phyloP scores from a whole-genome alignment of 2,888 invertebrate species.

The Chouioia cunea region DNA sequence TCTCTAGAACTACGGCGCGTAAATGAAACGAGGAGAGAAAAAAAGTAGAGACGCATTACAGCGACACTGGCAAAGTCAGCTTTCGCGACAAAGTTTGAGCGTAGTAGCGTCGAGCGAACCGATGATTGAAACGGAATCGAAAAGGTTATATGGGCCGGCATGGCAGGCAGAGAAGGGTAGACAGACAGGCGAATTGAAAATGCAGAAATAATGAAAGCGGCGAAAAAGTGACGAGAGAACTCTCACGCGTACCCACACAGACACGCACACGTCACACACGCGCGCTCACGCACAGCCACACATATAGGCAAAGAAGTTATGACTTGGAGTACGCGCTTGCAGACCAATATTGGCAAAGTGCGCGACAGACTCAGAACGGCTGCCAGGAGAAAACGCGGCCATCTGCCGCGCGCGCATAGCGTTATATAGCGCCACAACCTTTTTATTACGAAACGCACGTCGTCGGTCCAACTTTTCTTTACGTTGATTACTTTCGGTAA shows the following conservation, averaged over 20 bases:
- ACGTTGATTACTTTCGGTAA: constrained; percentile 11
- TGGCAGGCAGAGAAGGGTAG: too few relatives aligned
- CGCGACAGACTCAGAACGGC: constrained; percentile 31
- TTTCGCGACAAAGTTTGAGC: too few relatives aligned
- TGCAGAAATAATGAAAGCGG: constrained; percentile 17
- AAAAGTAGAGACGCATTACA: too few relatives aligned
- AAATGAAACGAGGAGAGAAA: too few relatives aligned
- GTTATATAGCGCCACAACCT: constrained; percentile 30
- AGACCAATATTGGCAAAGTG: constrained; percentile 49
- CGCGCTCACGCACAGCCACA: too few relatives aligned
- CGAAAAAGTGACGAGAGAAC: constrained; percentile 2
- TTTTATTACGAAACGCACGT: constrained; percentile 7
- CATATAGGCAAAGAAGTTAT: constrained; percentile 22
- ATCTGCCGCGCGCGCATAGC: constrained; percentile 23
- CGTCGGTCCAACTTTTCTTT: neutral
- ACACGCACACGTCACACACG: too few relatives aligned
- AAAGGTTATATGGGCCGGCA: too few relatives aligned
- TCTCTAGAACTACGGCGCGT: too few relatives aligned
- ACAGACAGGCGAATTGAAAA: constrained; percentile 14
- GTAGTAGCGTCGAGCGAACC: too few relatives aligned
- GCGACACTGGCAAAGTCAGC: too few relatives aligned
- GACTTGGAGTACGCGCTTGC: constrained; percentile 15
- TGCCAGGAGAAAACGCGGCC: constrained; percentile 45
- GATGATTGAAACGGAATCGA: too few relatives aligned
- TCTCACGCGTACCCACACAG: too few relatives aligned